Conservation (phyloP, 2,888 invertebrate genomes). For the Heteromyza rotundicornis region DNA sequence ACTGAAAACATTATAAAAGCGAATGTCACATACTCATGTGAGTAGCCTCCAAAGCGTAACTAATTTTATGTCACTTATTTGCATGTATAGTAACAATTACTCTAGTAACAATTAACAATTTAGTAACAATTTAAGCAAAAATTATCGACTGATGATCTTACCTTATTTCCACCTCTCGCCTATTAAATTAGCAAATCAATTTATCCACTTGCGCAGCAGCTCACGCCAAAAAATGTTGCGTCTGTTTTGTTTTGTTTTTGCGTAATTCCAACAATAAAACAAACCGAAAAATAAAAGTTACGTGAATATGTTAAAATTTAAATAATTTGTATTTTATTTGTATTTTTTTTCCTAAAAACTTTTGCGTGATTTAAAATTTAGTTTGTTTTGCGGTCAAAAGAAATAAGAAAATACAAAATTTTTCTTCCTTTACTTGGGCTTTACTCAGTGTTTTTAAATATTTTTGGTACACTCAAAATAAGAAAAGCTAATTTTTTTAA, state of each 20-base stretch:
- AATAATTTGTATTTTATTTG: not conserved
- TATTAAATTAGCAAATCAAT: not conserved
- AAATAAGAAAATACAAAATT: not conserved
- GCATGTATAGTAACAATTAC: not conserved
- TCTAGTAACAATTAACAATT: not conserved
- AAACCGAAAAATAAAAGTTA: not conserved
- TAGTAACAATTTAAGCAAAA: not conserved
- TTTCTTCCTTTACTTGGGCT: not conserved
- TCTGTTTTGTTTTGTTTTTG: no score
- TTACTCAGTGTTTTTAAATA: not conserved
- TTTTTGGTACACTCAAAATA: no score
- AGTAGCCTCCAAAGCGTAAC: not conserved
- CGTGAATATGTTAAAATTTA: not conserved
- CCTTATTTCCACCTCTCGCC: not conserved
- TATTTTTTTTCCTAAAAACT: not conserved
- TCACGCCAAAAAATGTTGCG: conserved; percentile 1
- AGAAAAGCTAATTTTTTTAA: not conserved
- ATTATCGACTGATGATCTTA: not conserved
- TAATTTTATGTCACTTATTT: not conserved
- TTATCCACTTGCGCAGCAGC: not conserved
- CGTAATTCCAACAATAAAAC: not conserved
- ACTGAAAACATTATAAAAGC: no score
- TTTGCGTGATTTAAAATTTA: not conserved
- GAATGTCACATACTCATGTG: no score
- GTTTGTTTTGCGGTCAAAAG: not conserved